Evolutionary conservation across 2,113 vertebrate genomes (phyloP).

Genomic region (Hemiprocne comata): DNA sequence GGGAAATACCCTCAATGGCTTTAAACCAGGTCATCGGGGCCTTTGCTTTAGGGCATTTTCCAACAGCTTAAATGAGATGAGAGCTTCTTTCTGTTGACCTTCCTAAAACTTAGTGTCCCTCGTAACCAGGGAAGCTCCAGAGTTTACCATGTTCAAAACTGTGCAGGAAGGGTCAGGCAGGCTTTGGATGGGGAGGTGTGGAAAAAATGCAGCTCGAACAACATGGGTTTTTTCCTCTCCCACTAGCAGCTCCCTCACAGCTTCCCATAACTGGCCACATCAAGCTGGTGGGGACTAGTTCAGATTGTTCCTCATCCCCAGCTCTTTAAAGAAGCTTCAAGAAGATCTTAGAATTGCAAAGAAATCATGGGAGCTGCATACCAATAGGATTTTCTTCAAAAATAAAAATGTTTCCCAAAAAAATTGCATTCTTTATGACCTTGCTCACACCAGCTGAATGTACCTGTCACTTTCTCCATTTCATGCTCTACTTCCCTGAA

Average conservation of each 20-base stretch:
- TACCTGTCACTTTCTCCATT: neutral
- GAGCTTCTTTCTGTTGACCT: neutral
- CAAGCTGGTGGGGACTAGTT: neutral
- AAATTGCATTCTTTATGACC: neutral
- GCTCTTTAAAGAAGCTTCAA: neutral
- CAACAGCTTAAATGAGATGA: neutral
- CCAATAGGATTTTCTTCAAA: neutral
- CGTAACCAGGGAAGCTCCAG: neutral
- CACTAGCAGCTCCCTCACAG: neutral
- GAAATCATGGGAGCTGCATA: fast-evolving
- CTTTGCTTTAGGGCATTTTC: neutral
- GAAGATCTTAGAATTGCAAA: neutral
- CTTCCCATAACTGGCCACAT: neutral
- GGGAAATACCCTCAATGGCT: neutral
- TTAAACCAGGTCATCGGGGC: neutral
- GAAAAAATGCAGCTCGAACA: neutral
- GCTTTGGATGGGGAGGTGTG: neutral
- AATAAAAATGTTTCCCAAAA: neutral
- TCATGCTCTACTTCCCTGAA: neutral
- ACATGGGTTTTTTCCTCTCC: neutral
- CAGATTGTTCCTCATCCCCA: fast-evolving
- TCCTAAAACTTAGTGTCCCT: neutral
- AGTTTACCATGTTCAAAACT: neutral
- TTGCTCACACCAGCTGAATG: neutral
- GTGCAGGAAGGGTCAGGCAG: neutral